These are phyloP conservation scores for Brachyhypopomus gauderio DNA, from an alignment of 2,113 vertebrate species.

Conservation along the genomic window DNA sequence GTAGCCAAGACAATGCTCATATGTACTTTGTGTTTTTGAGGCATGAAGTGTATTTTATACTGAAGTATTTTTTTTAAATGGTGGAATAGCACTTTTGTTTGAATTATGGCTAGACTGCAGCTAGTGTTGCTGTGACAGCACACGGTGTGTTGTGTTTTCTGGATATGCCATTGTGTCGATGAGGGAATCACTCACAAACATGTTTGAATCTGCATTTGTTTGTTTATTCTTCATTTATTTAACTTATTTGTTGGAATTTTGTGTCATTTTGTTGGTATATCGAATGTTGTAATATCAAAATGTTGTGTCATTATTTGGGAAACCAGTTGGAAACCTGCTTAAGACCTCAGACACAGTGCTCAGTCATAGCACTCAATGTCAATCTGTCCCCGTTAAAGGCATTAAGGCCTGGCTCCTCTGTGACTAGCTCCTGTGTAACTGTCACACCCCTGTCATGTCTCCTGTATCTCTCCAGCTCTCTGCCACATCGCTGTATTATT, in stretches of 20 bases:
- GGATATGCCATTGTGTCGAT: neutral
- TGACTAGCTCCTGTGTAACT: slow-evolving; percentile 20
- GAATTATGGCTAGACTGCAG: neutral
- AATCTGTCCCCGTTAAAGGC: neutral
- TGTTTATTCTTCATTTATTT: neutral
- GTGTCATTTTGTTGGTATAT: too few species aligned
- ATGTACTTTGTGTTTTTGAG: neutral
- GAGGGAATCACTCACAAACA: neutral
- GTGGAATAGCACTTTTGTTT: too few species aligned
- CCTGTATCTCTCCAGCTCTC: too few species aligned
- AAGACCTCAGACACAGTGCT: neutral
- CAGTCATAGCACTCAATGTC: slow-evolving; percentile 6
- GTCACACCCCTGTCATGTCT: too few species aligned
- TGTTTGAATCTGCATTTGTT: neutral
- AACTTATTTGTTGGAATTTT: neutral
- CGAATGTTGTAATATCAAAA: too few species aligned
- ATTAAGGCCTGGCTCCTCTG: slow-evolving; percentile 8
- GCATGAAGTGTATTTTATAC: neutral
- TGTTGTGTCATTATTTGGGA: neutral
- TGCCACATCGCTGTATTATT: too few species aligned
- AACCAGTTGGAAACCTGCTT: too few species aligned
- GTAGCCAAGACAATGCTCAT: neutral
- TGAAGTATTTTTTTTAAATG: neutral
- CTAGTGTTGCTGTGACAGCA: neutral
- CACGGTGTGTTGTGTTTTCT: neutral